These are phyloP conservation scores for Lucinisca nassula DNA, from an alignment of 2,888 invertebrate species.

Conservation along the genomic window DNA sequence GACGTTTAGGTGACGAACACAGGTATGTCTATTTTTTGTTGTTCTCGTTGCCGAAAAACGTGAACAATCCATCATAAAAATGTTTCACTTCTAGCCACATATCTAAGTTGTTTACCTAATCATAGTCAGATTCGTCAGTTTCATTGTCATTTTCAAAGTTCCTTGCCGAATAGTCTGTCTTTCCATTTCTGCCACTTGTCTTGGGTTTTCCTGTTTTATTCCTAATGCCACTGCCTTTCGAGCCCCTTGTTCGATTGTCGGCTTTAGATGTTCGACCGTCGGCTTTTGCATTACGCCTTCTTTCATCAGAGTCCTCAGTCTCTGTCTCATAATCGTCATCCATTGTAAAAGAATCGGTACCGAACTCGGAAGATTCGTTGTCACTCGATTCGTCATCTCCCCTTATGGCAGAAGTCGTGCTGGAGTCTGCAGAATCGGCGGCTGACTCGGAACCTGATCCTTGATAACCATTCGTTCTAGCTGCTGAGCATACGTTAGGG, in stretches of 20 bases:
- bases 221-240: background rate
- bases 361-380: too few relatives aligned
- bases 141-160: background rate
- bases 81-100: too few relatives aligned
- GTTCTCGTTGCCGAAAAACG: too few relatives aligned
- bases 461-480: background rate
- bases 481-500: slow-evolving; percentile 38
- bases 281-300: background rate
- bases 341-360: too few relatives aligned
- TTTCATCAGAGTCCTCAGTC: too few relatives aligned
- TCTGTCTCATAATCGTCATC: too few relatives aligned
- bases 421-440: background rate
- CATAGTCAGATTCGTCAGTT: background rate
- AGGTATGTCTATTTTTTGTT: too few relatives aligned
- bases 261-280: background rate
- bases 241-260: background rate
- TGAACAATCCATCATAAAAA: too few relatives aligned
- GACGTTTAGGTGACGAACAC: too few relatives aligned
- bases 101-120: too few relatives aligned
- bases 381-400: too few relatives aligned
- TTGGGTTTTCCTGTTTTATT: background rate
- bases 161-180: background rate
- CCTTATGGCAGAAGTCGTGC: too few relatives aligned
- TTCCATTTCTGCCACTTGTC: background rate
- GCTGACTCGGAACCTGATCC: background rate